phyloP scores from a whole-genome alignment of 2,113 vertebrate genomes.

The Setophaga kirtlandii region DNA sequence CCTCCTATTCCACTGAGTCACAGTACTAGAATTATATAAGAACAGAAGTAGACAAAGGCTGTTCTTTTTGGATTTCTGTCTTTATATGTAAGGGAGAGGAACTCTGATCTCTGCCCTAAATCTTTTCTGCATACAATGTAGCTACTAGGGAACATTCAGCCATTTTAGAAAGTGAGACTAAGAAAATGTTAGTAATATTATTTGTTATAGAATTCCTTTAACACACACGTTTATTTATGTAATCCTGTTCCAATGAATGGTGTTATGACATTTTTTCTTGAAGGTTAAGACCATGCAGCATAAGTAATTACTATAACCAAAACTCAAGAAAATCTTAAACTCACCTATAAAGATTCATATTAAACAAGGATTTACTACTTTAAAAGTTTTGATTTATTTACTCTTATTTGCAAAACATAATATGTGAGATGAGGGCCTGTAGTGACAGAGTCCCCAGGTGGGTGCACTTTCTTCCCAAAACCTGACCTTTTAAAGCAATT shows the following conservation, averaged over 20 bases:
- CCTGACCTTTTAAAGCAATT: background rate
- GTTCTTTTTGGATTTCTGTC: background rate
- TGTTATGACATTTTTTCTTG: background rate
- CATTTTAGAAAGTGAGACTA: background rate
- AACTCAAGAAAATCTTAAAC: background rate
- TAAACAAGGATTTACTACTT: background rate
- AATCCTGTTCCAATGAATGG: background rate
- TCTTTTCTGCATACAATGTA: background rate
- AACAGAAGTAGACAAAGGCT: background rate
- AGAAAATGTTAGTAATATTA: background rate
- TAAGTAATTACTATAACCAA: background rate
- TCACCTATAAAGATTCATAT: background rate
- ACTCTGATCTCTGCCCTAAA: background rate
- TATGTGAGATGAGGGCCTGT: background rate
- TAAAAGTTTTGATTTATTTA: background rate
- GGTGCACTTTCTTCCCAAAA: background rate
- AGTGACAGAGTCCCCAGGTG: background rate
- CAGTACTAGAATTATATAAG: background rate
- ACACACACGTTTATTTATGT: background rate
- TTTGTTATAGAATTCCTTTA: background rate
- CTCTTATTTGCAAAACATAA: background rate
- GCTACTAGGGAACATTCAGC: background rate
- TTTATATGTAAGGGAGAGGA: background rate
- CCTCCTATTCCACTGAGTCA: background rate
- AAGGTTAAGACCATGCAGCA: background rate